Evolutionary conservation across 2,888 invertebrate genomes (phyloP), one percentile per base, ranked within the genome.

Genomic region (Acleris emargana): DNA sequence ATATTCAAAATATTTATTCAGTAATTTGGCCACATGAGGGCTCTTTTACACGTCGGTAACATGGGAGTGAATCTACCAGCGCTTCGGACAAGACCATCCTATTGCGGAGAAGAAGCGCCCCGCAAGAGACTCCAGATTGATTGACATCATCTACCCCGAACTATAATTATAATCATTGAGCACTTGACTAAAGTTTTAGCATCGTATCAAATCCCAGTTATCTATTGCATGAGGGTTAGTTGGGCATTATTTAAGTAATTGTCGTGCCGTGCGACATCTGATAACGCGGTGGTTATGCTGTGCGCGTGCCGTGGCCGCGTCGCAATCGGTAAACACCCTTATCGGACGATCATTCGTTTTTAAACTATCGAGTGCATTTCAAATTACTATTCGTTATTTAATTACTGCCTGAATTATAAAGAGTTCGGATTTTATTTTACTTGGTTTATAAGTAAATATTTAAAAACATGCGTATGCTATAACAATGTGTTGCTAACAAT

Each of bases 201-300:
- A 72, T 28, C 79, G 38, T 64, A 67, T 61, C 17, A 67, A 78
- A 79, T 77, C 73, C 73, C 71, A 68, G 76, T 77, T 70, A 78
- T 73, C 59, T 63, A 63, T 53, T 70, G 71, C 71, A 76, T 73
- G 69, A 68, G 62, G 63, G 71, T 76, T 68, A 63, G 80, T 86
- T 84, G 87, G 78, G 76, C 73, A 75, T 78, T 82, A 77, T 82
- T 82, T 76, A 76, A 76, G 75, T 82, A 79, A 81, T 79, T 80
- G 77, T 69, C 62, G 62, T 64, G 50, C 69, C 58, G 69, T 89
- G 88, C 68, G 32, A 62, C 73, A 88, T 86, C 87, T 74, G 86
- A 87, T 88, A 83, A 13, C 62, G 62, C 47, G 50, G 54, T 64
- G 69, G 64, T 70, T 68, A 72, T 71, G 69, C 70, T 67, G 9